Evolutionary conservation across 2,888 invertebrate species (phyloP), one percentile per base, ranked within the genome.

Genomic region (Lymantria dispar): DNA sequence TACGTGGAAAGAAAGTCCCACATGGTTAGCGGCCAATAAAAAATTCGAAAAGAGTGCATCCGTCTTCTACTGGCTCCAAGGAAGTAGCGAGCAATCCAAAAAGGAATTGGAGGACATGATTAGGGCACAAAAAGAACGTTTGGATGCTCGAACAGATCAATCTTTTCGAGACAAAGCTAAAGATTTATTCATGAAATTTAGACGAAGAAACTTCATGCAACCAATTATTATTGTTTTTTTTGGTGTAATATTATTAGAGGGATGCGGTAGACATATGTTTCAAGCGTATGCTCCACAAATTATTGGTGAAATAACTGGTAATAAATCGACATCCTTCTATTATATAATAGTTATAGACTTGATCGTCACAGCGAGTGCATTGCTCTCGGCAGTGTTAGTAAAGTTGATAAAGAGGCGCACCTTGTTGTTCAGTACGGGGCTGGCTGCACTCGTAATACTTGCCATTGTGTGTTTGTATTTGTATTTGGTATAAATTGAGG

Each of bases 1-100:
- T 8, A 84, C 92, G 0, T 78, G 93, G 59, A 93, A 92, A 0
- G 95, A 95, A 75, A 92, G 94, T 14, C 94, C 94, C 0, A 80
- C 87, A 7, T 95, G 94, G 94, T 66, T 94, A 39, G 83, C 92
- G 0, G 83, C 60, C 0, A 62, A 57, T 51, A 88, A 87, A 3
- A 77, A 79, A 10, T 74, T 79, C 1, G 79, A 82, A 0, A 83
- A 91, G 47, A 93, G 94, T 0, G 82, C 88, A 55, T 63, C 78
- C 11, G 78, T 92, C 0, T 92, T 93, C 36, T 79, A 82, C 38
- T 92, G 87, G 78, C 85, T 93, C 43, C 78, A 93, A 53, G 93
- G 93, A 7, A 65, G 72, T n/a, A 57, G 52, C 0, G 62, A 66
- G 10, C 42, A 65, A 1, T 60, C 76, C 0, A 58, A 45, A 8